Evolutionary conservation across 2,113 vertebrate species (phyloP).

Genomic region (Chamaetylas fuelleborni): DNA sequence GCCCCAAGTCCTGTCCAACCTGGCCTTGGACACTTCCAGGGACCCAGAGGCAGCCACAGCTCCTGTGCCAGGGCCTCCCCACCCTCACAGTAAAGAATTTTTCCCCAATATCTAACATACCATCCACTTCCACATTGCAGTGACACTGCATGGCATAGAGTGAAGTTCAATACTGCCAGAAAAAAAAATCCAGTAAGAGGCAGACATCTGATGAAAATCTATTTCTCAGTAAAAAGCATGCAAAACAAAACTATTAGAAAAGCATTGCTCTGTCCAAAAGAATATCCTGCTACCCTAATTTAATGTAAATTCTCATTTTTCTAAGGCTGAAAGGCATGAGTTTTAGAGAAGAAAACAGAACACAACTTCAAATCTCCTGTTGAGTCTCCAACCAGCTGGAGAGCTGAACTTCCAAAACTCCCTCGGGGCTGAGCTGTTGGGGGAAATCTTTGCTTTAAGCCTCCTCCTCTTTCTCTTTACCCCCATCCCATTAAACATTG

Average conservation of each 20-base stretch:
- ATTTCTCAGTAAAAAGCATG: background rate
- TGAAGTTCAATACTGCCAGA: background rate
- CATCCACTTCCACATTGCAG: background rate
- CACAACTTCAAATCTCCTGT: background rate
- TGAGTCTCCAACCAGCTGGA: background rate
- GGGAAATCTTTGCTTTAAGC: background rate
- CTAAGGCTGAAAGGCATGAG: background rate
- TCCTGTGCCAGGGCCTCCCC: background rate
- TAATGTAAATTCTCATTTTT: background rate
- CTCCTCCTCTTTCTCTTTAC: background rate
- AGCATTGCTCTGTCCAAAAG: background rate
- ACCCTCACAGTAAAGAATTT: rapidly evolving
- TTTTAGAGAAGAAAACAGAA: background rate
- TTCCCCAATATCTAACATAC: background rate
- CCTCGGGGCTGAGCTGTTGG: background rate
- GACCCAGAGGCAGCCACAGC: background rate
- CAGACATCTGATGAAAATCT: background rate
- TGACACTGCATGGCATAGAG: rapidly evolving
- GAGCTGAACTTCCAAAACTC: background rate
- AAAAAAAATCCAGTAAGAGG: background rate
- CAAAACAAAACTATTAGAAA: background rate
- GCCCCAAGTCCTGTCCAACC: background rate
- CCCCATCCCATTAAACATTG: background rate
- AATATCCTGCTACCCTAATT: background rate
- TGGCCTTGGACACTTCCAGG: background rate